A percentile compares a stretch with the other conserved stretches of the same genome.
Conservation (phyloP, 2,888 invertebrate species). For the Drosophila mimetica region DNA sequence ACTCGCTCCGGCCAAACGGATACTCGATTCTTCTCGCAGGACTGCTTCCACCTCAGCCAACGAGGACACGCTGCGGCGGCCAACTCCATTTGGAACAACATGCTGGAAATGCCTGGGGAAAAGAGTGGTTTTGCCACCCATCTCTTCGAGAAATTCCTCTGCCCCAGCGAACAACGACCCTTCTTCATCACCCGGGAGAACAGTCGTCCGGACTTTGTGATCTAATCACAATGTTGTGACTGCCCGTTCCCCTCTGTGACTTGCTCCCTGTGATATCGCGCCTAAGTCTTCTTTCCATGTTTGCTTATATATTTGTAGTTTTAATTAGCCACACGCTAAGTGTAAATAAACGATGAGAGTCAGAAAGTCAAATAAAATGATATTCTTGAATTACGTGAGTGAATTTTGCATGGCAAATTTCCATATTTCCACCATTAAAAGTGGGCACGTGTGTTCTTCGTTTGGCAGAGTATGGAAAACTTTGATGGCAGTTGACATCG, state of each 20-base stretch:
- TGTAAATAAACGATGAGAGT: slow-evolving; percentile 50
- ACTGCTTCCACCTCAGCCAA: slow-evolving; percentile 88
- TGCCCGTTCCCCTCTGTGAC: slow-evolving; percentile 25
- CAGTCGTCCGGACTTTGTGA: slow-evolving; percentile 64
- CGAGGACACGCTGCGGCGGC: slow-evolving; percentile 86
- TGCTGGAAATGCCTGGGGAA: slow-evolving; percentile 85
- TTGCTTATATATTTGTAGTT: slow-evolving; percentile 45
- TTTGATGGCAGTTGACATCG: slow-evolving; percentile 12
- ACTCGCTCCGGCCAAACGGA: slow-evolving; percentile 84
- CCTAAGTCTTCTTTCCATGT: slow-evolving; percentile 54
- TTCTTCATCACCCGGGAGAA: slow-evolving; percentile 81
- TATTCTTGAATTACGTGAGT: slow-evolving; percentile 38
- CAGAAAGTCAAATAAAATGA: slow-evolving; percentile 50
- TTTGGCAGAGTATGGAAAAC: slow-evolving; percentile 8
- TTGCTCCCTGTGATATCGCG: slow-evolving; percentile 64
- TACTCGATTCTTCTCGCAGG: slow-evolving; percentile 85
- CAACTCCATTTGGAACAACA: slow-evolving; percentile 87
- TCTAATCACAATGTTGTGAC: slow-evolving; percentile 41
- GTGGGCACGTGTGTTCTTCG: slow-evolving; percentile 28
- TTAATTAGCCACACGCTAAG: slow-evolving; percentile 55
- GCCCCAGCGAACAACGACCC: slow-evolving; percentile 80
- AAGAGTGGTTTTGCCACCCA: slow-evolving; percentile 82
- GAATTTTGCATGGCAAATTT: slow-evolving; percentile 25
- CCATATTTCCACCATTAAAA: slow-evolving; percentile 17
- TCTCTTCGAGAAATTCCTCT: slow-evolving; percentile 77